Evolutionary conservation across 2,113 vertebrate genomes (phyloP), one percentile per base, ranked within the genome.

Genomic region (Monopterus albus): DNA sequence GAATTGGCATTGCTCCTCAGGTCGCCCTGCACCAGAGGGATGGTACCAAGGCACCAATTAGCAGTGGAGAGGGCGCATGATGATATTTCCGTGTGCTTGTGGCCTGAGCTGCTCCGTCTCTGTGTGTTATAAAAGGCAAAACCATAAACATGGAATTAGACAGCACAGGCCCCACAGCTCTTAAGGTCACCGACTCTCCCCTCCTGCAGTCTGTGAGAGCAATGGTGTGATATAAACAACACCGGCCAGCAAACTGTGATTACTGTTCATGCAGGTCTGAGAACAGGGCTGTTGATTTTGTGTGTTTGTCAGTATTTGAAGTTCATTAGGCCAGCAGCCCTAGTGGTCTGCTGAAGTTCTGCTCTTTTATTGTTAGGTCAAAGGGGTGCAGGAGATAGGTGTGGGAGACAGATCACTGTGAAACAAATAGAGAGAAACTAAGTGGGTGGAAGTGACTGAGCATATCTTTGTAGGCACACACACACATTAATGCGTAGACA

Each of bases 141-240:
- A 82, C 89, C 89, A 87, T 88, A 92, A 92, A 92, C 89, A 86
- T 92, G 87, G 89, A 90, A 90, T 92, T 91, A 92, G 85, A 86
- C 87, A 82, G 89, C 26, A 76, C 84, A 79, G 86, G 83, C 85
- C 87, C 87, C 77, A 81, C 85, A 72, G 81, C 86, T 86, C 75
- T 81, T 86, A 77, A 82, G 87, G 87, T 85, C 79, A 79, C 85
- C 79, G 88, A 74, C 86, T 82, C 81, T 66, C 81, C 87, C 75
- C 78, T 81, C 80, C 77, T 78, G 83, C 8, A 64, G 79, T 78
- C 74, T 74, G 38, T 13, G 70, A 79, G 74, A 68, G 76, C 71
- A 85, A 62, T 38, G 51, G 79, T 86, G 67, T 66, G 79, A 89
- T 57, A 81, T 78, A 81, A 86, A 85, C 85, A 91, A 87, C 85